These are phyloP conservation scores for Erpetoichthys calabaricus DNA, from an alignment of 2,797 vertebrate genomes.

Conservation along the genomic window DNA sequence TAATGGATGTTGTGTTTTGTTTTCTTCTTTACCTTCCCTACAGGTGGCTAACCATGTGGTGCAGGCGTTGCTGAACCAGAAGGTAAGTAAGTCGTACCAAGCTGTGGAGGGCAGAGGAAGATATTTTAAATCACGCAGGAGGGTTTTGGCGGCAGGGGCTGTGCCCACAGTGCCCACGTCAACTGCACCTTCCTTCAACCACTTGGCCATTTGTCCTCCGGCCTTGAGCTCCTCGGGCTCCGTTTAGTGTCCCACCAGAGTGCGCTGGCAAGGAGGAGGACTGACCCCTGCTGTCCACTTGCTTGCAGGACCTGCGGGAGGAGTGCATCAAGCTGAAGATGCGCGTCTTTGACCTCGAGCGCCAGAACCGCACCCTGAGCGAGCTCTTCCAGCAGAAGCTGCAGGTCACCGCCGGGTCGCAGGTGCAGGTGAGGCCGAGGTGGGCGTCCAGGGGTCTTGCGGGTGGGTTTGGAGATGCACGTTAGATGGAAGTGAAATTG, in stretches of 20 bases:
- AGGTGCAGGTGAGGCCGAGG: constrained; percentile 62
- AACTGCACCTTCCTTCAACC: no score
- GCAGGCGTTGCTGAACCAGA: constrained; percentile 75
- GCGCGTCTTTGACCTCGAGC: constrained; percentile 84
- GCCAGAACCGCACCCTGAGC: constrained; percentile 82
- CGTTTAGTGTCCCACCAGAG: no score
- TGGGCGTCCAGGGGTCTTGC: background rate
- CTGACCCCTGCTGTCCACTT: no score
- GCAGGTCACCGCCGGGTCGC: constrained; percentile 64
- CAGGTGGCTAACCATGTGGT: constrained; percentile 91
- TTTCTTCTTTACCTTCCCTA: no score
- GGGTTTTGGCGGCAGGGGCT: no score
- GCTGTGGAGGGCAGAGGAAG: no score
- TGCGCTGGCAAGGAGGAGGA: no score
- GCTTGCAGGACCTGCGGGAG: constrained; percentile 73
- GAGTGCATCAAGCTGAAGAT: constrained; percentile 96
- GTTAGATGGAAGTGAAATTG: no score
- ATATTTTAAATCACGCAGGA: no score
- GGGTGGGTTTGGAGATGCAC: background rate
- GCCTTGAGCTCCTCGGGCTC: rapidly evolving
- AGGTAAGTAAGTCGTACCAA: constrained; percentile 39
- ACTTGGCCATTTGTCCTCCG: no score
- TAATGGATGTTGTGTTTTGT: background rate
- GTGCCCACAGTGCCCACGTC: no score
- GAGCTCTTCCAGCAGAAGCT: constrained; percentile 87